Base-by-base conservation (phyloP, 1,140 invertebrate genomes). In the Pseudachorutes palmiensis region DNA sequence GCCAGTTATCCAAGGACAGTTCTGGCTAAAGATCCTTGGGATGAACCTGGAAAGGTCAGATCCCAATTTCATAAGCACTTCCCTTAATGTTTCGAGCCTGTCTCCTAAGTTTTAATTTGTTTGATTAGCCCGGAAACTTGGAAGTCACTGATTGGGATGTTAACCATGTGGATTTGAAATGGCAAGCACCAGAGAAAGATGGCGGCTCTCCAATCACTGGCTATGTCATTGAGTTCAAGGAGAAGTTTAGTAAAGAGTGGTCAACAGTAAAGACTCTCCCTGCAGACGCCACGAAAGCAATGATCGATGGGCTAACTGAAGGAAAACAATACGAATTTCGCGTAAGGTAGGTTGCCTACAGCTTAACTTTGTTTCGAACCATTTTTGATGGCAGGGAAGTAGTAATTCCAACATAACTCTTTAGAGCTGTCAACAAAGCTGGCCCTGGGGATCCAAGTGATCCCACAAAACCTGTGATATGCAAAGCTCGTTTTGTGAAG, bases 11-110 rank as follows among this genome's bases (percentile, higher is more conserved):
- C 81, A 67, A 94, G 91, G 76, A 85, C 89, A 31, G 87, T 95
- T 30, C 78, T 97, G 55, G 94, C 95, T 41, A 98, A 98, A 80
- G 94, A 98, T 87, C 95, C 95, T 72, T 98, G 93, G 91, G 93
- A 91, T 94, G 82, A 81, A 64, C 67, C 57, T 33, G 26, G 67
- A 31, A 33, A n/a, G n/a, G n/a, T n/a, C 2, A 62, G 22, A 49
- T 67, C 67, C n/a, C 12, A 58, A 62, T 65, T n/a, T 49, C 2
- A 57, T 41, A 63, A 19, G 12, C 28, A 22, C 33, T 28, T 28
- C 24, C 30, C 12, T 61, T 3, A 30, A 26, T 12, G 14, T 61
- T 9, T 9, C 30, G 59, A 58, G n/a, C 28, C 24, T 19, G 51
- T 2, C 67, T 33, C 64, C 72, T 58, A 24, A 74, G 62, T 71